Base-by-base conservation (phyloP, 2,888 invertebrate genomes). In the Cosmopolites sordidus region DNA sequence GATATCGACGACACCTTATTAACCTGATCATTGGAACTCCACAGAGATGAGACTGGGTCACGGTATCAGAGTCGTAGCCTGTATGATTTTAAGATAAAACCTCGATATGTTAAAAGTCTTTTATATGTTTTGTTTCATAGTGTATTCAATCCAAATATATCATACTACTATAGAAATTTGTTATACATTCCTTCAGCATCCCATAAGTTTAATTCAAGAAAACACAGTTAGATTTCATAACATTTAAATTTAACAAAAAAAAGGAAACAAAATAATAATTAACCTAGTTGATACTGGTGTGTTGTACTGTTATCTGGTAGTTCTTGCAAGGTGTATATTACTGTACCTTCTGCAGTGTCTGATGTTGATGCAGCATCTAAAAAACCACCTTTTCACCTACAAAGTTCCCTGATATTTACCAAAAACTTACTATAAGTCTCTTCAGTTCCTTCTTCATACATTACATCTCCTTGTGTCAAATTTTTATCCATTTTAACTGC, bases 1-100 rank as follows among this genome's bases (percentile, higher is more conserved):
- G 92, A 95, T 71, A 81, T 95, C 58, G 96, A 96, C 74, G 91
- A 92, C 71, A 95, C 95, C 50, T 78, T 95, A 70, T 80, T 92
- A 75, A 86, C 87, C 74, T 92, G 86, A 89, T 77, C 62, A 54
- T 16, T 41, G 38, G 44, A 40, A 45, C 12, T 2, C 5, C 11
- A 2, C 38, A 42, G 46, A 42, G 45, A 46, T 45, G 33, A 18
- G n/a, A 45, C n/a, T 15, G 42, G 16, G 45, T 45, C 41, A 38
- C 38, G 43, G 43, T 39, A 39, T 43, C 43, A 16, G 16, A n/a
- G n/a, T n/a, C n/a, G n/a, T n/a, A n/a, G n/a, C n/a, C n/a, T n/a
- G n/a, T 14, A 38, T 16, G 5, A 37, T 43, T 43, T 49, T 22
- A 5, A 3, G 8, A 8, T 5, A 5, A 22, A 22, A 22, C 22